Conservation (phyloP, 2,797 vertebrate species). For the Dryobates pubescens region DNA sequence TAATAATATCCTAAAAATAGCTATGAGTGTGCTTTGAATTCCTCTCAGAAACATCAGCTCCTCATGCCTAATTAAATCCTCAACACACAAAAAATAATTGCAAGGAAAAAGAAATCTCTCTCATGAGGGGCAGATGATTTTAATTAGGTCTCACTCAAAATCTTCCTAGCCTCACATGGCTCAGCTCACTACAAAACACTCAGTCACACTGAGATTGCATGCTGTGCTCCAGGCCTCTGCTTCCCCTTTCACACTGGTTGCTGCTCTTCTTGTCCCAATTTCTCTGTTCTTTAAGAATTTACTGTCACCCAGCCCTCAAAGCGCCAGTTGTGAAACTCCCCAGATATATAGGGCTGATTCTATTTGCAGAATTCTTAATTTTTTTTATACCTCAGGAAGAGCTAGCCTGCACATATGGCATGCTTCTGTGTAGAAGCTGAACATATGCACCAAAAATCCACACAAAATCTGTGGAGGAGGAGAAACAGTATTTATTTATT, state of each 20-base stretch:
- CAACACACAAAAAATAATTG: slow-evolving; percentile 9
- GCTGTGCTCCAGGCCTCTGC: background rate
- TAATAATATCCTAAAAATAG: slow-evolving; percentile 24
- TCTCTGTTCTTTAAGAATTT: background rate
- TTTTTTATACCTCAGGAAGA: background rate
- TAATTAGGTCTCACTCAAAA: slow-evolving; percentile 54
- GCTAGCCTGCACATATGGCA: background rate
- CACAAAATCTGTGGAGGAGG: background rate
- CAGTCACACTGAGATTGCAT: background rate
- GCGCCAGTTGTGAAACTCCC: background rate
- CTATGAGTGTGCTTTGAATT: background rate
- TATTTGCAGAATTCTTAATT: background rate
- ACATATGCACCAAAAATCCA: background rate
- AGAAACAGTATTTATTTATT: background rate
- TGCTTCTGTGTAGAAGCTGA: background rate
- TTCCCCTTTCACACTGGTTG: background rate
- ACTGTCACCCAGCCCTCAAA: background rate
- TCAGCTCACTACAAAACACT: background rate
- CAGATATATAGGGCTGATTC: background rate
- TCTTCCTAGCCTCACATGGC: background rate
- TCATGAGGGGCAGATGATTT: slow-evolving; percentile 46
- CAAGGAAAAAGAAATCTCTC: slow-evolving; percentile 9
- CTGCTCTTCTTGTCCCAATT: background rate
- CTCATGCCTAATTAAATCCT: slow-evolving; percentile 45
- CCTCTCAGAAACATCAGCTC: slow-evolving; percentile 22